Evolutionary conservation across 2,888 invertebrate genomes (phyloP).

Genomic region (Xanthia togata): DNA sequence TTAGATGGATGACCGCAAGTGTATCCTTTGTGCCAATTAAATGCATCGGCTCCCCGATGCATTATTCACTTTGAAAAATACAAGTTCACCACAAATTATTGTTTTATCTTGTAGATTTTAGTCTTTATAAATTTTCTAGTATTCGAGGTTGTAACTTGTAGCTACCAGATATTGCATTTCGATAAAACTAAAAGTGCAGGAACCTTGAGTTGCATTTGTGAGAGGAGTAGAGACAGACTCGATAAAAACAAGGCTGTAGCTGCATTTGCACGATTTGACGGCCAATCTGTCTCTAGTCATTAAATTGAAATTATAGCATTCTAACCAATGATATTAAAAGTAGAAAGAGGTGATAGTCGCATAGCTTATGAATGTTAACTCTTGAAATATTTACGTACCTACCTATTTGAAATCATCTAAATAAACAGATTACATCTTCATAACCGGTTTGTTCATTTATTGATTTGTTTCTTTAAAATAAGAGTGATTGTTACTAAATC

Average conservation of each 20-base stretch:
- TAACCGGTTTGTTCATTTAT: too few species aligned
- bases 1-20: not conserved
- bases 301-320: conserved; percentile 23
- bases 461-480: too few species aligned
- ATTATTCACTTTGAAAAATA: not conserved
- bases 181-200: conserved; percentile 12
- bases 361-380: too few species aligned
- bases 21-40: not conserved
- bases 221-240: conserved; percentile 30
- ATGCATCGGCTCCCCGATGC: not conserved
- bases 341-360: too few species aligned
- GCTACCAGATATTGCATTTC: not conserved
- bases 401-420: too few species aligned
- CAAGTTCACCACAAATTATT: too few species aligned
- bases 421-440: too few species aligned
- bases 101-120: not conserved
- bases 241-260: conserved; percentile 35
- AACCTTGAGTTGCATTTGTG: conserved; percentile 50
- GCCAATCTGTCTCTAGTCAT: conserved; percentile 28
- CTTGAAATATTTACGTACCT: too few species aligned
- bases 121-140: too few species aligned
- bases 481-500: too few species aligned
- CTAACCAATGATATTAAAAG: not conserved
- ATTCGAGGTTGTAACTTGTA: not conserved
- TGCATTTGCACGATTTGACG: conserved; percentile 36